Percentiles rank a stretch among this genome's conserved stretches.
phyloP scores from a whole-genome alignment of 2,888 invertebrate species.

The Embidobia sp. region DNA sequence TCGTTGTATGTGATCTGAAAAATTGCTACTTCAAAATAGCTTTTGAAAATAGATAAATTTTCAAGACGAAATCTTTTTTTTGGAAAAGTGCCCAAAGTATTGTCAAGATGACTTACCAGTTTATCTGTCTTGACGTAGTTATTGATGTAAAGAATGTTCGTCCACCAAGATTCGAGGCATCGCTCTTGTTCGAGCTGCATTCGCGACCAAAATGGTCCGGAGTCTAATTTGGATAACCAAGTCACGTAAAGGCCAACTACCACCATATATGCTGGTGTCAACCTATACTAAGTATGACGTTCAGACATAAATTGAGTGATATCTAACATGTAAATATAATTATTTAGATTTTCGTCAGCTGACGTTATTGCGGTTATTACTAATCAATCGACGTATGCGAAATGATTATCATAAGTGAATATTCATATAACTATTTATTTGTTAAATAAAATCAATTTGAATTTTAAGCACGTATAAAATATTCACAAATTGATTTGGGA shows the following conservation, averaged over 20 bases:
- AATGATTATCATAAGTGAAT: slow-evolving; percentile 2
- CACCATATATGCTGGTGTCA: slow-evolving; percentile 89
- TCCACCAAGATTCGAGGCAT: slow-evolving; percentile 88
- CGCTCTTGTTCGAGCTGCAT: slow-evolving; percentile 83
- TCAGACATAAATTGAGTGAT: slow-evolving; percentile 55
- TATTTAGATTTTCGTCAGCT: slow-evolving; percentile 40
- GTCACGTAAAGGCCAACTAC: slow-evolving; percentile 89
- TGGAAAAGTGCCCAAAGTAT: no score
- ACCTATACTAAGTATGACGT: slow-evolving; percentile 79
- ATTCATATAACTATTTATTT: no score
- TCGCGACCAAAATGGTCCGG: slow-evolving; percentile 89
- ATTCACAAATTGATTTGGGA: no score
- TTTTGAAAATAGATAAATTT: no score
- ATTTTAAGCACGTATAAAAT: no score
- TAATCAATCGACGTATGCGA: slow-evolving; percentile 13
- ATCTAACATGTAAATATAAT: slow-evolving; percentile 54
- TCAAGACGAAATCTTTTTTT: no score
- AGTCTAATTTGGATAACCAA: slow-evolving; percentile 86
- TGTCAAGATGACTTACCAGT: slow-evolving; percentile 81
- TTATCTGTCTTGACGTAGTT: slow-evolving; percentile 87
- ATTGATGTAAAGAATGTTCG: slow-evolving; percentile 88
- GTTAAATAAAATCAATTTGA: no score
- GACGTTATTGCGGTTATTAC: slow-evolving; percentile 11
- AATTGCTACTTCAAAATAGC: no score
- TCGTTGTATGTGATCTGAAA: no score